These are phyloP conservation scores for Dugesia japonica DNA, from an alignment of 2,888 invertebrate genomes.

Conservation along the genomic window DNA sequence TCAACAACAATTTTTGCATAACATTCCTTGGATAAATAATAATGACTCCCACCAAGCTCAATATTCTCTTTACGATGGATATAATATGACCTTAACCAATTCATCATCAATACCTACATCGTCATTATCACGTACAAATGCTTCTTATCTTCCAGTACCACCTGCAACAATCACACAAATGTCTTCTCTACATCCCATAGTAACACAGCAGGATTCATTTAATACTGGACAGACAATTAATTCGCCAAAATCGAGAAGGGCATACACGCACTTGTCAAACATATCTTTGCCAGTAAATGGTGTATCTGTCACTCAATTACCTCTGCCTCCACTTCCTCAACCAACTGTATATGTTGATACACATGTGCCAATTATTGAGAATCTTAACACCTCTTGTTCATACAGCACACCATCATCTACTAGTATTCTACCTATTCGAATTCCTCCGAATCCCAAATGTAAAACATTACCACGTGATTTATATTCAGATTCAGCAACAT, in stretches of 20 bases:
- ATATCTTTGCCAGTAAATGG: neutral
- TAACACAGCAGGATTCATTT: neutral
- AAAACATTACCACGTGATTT: slow-evolving; percentile 3
- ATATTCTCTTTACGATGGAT: neutral
- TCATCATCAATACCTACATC: neutral
- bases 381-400: neutral
- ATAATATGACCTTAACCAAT: neutral
- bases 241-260: neutral
- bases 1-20: neutral
- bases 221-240: neutral
- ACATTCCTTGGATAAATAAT: neutral
- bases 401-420: neutral
- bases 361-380: slow-evolving; percentile 5
- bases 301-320: neutral
- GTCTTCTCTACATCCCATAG: neutral
- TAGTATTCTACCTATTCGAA: neutral
- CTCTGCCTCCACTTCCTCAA: slow-evolving; percentile 13
- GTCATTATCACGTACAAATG: neutral
- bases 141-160: neutral
- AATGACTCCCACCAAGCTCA: neutral
- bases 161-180: slow-evolving; percentile 10
- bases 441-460: neutral
- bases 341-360: neutral
- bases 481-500: neutral
- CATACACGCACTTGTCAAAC: neutral